These are phyloP conservation scores for Melipona quadrifasciata DNA, from an alignment of 1,140 invertebrate species.

Conservation along the genomic window DNA sequence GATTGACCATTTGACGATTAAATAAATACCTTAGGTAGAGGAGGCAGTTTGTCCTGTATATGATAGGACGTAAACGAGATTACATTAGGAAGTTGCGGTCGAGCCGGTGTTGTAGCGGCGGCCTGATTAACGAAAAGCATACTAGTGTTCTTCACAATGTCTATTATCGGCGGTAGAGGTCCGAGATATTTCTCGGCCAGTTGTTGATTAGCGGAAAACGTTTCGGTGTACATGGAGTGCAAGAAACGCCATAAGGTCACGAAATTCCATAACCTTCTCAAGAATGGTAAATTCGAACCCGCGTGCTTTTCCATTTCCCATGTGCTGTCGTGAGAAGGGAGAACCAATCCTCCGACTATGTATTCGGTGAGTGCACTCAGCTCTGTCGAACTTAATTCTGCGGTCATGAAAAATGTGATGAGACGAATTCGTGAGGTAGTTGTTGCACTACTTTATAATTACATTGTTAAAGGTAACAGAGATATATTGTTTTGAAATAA, in stretches of 20 bases:
- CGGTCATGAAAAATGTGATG: not conserved
- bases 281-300: constrained; percentile 47
- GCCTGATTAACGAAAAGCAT: constrained; percentile 84
- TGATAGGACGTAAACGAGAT: constrained; percentile 82
- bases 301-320: constrained; percentile 54
- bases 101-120: constrained; percentile 80
- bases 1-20: not conserved
- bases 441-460: no score
- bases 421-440: not conserved
- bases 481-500: rapidly evolving
- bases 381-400: constrained; percentile 54
- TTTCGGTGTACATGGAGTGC: not conserved
- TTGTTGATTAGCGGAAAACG: constrained; percentile 71
- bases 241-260: constrained; percentile 3
- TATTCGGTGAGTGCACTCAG: constrained; percentile 48
- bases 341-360: constrained; percentile 37
- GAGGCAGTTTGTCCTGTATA: constrained; percentile 60
- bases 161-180: constrained; percentile 58
- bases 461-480: no score
- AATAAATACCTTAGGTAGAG: constrained; percentile 62
- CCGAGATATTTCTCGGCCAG: constrained; percentile 76
- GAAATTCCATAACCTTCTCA: constrained; percentile 50
- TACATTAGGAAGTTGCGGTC: constrained; percentile 82
- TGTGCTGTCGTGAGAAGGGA: constrained; percentile 62
- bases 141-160: constrained; percentile 75